phyloP scores from a whole-genome alignment of 2,113 vertebrate species.

The Globicephala melas region DNA sequence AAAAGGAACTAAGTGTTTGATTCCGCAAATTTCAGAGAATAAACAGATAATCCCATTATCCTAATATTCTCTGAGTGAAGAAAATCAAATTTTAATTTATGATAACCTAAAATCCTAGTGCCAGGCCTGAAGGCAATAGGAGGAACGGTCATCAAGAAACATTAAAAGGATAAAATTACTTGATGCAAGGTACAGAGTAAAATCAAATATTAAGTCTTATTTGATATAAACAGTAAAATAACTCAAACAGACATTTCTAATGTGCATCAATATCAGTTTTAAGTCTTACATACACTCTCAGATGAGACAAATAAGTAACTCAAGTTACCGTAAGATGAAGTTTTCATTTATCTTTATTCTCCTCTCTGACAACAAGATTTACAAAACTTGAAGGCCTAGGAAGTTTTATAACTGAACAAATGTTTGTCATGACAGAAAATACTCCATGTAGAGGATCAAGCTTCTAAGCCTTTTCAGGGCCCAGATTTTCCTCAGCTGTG shows the following conservation, averaged over 20 bases:
- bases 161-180: neutral
- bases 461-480: neutral
- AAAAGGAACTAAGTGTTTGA: constrained; percentile 43
- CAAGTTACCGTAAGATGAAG: neutral
- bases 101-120: constrained; percentile 75
- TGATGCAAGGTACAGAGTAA: neutral
- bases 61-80: constrained; percentile 71
- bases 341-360: neutral
- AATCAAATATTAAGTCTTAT: neutral
- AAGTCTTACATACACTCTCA: neutral
- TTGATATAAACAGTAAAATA: neutral
- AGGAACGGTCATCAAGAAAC: constrained; percentile 72
- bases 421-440: neutral
- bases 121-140: constrained; percentile 65
- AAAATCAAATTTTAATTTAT: constrained; percentile 73
- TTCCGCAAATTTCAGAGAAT: constrained; percentile 65
- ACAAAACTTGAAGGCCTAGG: neutral
- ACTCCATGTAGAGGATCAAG: neutral
- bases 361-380: constrained; percentile 2
- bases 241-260: neutral
- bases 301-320: neutral
- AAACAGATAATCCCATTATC: constrained; percentile 58
- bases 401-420: neutral
- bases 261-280: neutral
- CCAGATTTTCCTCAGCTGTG: neutral